Conservation (phyloP, 1,140 invertebrate species). For the Geopemphigus sp. region DNA sequence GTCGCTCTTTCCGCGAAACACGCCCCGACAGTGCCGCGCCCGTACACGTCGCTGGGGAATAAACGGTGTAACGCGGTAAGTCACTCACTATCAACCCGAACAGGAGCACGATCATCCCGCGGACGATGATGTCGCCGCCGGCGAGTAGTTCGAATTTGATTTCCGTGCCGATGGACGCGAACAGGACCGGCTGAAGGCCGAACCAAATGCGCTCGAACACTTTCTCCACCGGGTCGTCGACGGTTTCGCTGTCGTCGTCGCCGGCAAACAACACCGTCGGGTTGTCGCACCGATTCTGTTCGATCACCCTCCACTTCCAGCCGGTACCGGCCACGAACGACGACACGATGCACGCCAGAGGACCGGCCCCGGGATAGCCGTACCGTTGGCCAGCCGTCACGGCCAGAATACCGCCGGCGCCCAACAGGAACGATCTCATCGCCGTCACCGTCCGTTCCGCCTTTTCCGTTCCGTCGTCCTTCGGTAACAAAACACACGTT, state of each 20-base stretch:
- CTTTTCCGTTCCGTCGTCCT: neutral
- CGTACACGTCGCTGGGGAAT: too few relatives aligned
- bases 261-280: too few relatives aligned
- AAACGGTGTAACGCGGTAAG: too few relatives aligned
- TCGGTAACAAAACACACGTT: too few relatives aligned
- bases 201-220: slow-evolving; percentile 58
- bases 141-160: slow-evolving; percentile 55
- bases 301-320: slow-evolving; percentile 55
- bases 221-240: slow-evolving; percentile 59
- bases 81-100: slow-evolving; percentile 48
- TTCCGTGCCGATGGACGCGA: slow-evolving; percentile 69
- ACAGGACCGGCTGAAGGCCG: slow-evolving; percentile 68
- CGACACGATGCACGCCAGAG: slow-evolving; percentile 63
- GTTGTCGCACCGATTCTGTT: neutral
- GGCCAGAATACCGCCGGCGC: slow-evolving; percentile 61
- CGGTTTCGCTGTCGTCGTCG: neutral
- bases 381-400: slow-evolving; percentile 64
- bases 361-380: slow-evolving; percentile 64
- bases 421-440: slow-evolving; percentile 59
- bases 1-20: too few relatives aligned
- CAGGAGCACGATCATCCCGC: slow-evolving; percentile 15
- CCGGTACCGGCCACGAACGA: slow-evolving; percentile 63
- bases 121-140: neutral
- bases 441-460: slow-evolving; percentile 37
- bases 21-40: too few relatives aligned